A percentile compares a stretch with the other conserved stretches of the same genome.
Conservation (phyloP, 1,140 invertebrate genomes). For the Scaptomyza hsui region DNA sequence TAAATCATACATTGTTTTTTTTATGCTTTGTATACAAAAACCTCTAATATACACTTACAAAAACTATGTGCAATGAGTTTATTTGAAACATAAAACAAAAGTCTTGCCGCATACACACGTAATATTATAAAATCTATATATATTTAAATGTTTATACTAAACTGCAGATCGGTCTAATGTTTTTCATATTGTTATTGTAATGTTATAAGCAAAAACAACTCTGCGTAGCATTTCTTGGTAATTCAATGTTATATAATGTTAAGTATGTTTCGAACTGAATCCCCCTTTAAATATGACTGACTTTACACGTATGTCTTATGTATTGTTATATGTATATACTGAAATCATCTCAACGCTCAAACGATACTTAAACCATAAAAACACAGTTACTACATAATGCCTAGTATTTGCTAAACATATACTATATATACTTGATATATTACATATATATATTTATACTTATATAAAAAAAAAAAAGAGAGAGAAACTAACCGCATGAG, state of each 20-base stretch:
- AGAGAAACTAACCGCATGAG: conserved; percentile 84
- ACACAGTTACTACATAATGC: conserved; percentile 68
- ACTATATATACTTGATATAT: conserved; percentile 54
- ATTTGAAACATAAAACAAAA: conserved; percentile 35
- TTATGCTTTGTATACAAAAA: conserved; percentile 49
- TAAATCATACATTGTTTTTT: conserved; percentile 34
- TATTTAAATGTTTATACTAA: conserved; percentile 45
- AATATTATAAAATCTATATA: conserved; percentile 29
- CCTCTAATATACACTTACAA: conserved; percentile 32
- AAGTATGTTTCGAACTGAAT: conserved; percentile 75
- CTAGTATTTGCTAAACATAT: conserved; percentile 70
- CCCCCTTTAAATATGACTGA: conserved; percentile 68
- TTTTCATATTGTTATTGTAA: conserved; percentile 64
- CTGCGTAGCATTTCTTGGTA: conserved; percentile 76
- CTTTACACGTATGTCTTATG: conserved; percentile 80
- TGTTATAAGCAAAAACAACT: conserved; percentile 41
- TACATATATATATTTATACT: conserved; percentile 50
- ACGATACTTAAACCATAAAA: conserved; percentile 41
- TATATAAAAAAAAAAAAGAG: conserved; percentile 64
- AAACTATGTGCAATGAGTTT: conserved; percentile 62
- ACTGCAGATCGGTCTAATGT: conserved; percentile 68
- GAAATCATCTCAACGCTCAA: conserved; percentile 63
- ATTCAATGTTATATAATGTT: conserved; percentile 74
- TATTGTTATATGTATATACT: conserved; percentile 81
- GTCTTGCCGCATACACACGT: conserved; percentile 59